Conservation (phyloP, 2,888 invertebrate species). For the Hirudinaria manillensis region DNA sequence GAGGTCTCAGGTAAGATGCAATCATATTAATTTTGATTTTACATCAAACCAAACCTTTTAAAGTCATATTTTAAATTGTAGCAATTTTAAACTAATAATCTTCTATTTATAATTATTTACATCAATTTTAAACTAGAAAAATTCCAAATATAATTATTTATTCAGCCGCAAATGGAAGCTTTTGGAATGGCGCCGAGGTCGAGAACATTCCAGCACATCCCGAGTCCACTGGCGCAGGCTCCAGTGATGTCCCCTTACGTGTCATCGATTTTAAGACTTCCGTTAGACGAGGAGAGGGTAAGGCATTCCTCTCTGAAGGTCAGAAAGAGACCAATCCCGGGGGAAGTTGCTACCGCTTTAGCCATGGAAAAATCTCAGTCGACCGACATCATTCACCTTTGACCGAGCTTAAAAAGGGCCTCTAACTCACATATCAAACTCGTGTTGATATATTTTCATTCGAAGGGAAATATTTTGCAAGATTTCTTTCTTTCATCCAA, state of each 20-base stretch:
- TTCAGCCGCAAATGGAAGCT: no score
- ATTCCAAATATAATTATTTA: no score
- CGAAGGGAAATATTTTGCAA: neutral
- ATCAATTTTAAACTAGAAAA: no score
- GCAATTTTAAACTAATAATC: no score
- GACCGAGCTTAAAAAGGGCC: neutral
- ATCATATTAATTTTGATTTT: neutral
- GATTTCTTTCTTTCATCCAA: no score
- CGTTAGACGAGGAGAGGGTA: slow-evolving; percentile 21
- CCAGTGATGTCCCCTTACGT: neutral
- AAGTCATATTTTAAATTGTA: neutral
- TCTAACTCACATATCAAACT: slow-evolving; percentile 3
- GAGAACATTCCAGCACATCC: no score
- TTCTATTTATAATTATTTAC: no score
- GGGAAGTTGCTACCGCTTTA: neutral
- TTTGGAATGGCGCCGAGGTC: no score
- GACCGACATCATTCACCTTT: slow-evolving; percentile 17
- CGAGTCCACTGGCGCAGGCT: no score
- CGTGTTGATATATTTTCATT: neutral
- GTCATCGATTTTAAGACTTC: slow-evolving; percentile 6
- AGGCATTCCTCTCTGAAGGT: slow-evolving; percentile 21
- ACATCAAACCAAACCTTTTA: neutral
- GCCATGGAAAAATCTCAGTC: slow-evolving; percentile 28
- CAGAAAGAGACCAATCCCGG: neutral
- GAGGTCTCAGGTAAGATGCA: neutral